A percentile compares a stretch with the other conserved stretches of the same genome.
phyloP scores from a whole-genome alignment of 2,797 vertebrate species.

The Cephalopachus bancanus region DNA sequence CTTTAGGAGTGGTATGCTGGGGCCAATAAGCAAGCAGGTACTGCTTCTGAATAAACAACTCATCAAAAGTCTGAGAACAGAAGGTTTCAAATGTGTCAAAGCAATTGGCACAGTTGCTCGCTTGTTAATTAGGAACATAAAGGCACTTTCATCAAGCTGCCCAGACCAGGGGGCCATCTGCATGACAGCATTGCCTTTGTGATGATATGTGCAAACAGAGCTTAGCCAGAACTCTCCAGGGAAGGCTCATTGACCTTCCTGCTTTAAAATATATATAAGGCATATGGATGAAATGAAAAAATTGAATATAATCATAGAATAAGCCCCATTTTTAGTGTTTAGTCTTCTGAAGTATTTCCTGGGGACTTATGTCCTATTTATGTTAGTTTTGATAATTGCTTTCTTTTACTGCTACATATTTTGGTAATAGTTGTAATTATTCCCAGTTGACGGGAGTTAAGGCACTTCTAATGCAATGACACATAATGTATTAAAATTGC shows the following conservation, averaged over 20 bases:
- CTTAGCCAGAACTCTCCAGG: constrained; percentile 66
- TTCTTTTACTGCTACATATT: constrained; percentile 56
- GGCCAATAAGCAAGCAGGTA: constrained; percentile 81
- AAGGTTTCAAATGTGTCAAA: constrained; percentile 85
- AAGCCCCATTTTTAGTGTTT: not conserved
- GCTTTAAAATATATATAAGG: constrained; percentile 69
- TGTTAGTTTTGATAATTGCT: constrained; percentile 61
- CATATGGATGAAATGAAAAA: constrained; percentile 16
- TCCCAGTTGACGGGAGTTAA: not conserved
- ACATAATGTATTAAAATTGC: not conserved
- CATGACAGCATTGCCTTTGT: constrained; percentile 74
- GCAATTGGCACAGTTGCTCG: constrained; percentile 83
- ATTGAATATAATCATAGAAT: constrained; percentile 6
- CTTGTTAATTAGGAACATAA: constrained; percentile 87
- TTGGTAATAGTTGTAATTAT: constrained; percentile 51
- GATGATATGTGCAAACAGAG: constrained; percentile 65
- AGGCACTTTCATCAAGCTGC: constrained; percentile 83
- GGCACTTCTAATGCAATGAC: constrained; percentile 1
- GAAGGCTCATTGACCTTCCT: constrained; percentile 74
- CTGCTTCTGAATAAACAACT: constrained; percentile 86
- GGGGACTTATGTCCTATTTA: constrained; percentile 9
- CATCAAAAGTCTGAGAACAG: constrained; percentile 88
- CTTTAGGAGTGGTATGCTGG: constrained; percentile 78
- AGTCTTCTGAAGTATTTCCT: constrained; percentile 46
- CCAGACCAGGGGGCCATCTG: constrained; percentile 86